A percentile compares a stretch with the other conserved stretches of the same genome.
Conservation (phyloP, 2,888 invertebrate species). For the Drosophila subquinaria region DNA sequence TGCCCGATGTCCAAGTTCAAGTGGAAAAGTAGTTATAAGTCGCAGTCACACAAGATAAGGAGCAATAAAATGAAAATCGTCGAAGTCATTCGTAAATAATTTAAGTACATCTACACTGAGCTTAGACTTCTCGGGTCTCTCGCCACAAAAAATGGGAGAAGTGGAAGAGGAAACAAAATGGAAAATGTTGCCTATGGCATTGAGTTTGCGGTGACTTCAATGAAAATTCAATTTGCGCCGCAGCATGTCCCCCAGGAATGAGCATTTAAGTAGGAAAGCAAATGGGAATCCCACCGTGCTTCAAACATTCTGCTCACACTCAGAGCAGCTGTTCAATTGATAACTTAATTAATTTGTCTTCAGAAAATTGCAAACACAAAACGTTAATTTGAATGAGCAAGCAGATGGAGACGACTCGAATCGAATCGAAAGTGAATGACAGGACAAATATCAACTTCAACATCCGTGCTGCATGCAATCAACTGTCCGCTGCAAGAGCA, state of each 20-base stretch:
- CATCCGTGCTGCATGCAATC: conserved; percentile 12
- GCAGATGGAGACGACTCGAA: not conserved
- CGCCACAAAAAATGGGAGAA: not conserved
- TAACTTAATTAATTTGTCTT: conserved; percentile 69
- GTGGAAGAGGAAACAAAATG: not conserved
- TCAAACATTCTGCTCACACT: conserved; percentile 6
- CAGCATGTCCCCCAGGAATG: conserved; percentile 48
- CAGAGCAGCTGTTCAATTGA: conserved; percentile 57
- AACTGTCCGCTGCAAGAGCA: conserved; percentile 7
- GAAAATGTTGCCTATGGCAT: conserved; percentile 17
- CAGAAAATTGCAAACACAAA: conserved; percentile 48
- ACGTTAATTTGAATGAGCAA: conserved; percentile 33
- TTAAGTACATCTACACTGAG: conserved; percentile 62
- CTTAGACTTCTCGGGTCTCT: conserved; percentile 1
- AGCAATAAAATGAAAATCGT: conserved; percentile 42
- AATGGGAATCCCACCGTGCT: not conserved
- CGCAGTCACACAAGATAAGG: conserved; percentile 15
- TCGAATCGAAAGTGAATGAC: not conserved
- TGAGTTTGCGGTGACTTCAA: conserved; percentile 37
- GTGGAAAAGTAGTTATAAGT: conserved; percentile 69
- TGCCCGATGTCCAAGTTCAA: conserved; percentile 63
- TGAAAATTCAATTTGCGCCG: conserved; percentile 61
- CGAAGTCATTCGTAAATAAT: conserved; percentile 59
- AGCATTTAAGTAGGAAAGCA: conserved; percentile 36
- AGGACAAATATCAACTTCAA: conserved; percentile 3